Evolutionary conservation across 1,140 invertebrate genomes (phyloP).

Genomic region (Drosophila ananassae): DNA sequence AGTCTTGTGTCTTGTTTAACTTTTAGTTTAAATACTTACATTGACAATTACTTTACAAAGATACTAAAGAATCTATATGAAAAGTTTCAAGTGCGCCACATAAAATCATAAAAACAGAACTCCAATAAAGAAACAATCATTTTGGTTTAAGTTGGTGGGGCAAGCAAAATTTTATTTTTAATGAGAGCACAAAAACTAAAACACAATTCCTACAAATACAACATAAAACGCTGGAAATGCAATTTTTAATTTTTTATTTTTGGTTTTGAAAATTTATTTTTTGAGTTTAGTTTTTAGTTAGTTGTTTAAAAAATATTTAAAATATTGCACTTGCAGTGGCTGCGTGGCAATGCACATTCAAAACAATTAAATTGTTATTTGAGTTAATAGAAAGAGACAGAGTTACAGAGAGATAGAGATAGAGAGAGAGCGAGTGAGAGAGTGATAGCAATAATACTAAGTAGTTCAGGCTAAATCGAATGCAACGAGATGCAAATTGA

Average conservation of each 20-base stretch:
- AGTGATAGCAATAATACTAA: constrained; percentile 72
- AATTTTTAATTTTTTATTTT: constrained; percentile 18
- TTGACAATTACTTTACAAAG: constrained; percentile 77
- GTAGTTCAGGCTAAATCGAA: constrained; percentile 61
- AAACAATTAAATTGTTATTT: constrained; percentile 56
- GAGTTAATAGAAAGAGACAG: constrained; percentile 50
- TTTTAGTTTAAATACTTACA: constrained; percentile 72
- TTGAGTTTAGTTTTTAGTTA: constrained; percentile 32
- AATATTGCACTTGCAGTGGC: constrained; percentile 48
- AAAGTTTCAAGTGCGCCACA: constrained; percentile 57
- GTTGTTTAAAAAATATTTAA: constrained; percentile 10
- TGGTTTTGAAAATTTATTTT: constrained; percentile 13
- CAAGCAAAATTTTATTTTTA: constrained; percentile 51
- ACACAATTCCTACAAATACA: constrained; percentile 75
- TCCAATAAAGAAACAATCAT: constrained; percentile 20
- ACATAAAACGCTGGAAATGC: constrained; percentile 74
- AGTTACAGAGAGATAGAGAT: constrained; percentile 52
- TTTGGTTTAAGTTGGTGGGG: constrained; percentile 33
- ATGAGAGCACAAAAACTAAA: constrained; percentile 56
- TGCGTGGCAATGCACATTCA: constrained; percentile 73
- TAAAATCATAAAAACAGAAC: constrained; percentile 21
- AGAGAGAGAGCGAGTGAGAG: constrained; percentile 59
- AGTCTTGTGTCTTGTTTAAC: constrained; percentile 44
- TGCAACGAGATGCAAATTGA: constrained; percentile 50
- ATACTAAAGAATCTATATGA: constrained; percentile 64